Evolutionary conservation across 2,797 vertebrate genomes (phyloP).

Genomic region (Neoniphon sammara): DNA sequence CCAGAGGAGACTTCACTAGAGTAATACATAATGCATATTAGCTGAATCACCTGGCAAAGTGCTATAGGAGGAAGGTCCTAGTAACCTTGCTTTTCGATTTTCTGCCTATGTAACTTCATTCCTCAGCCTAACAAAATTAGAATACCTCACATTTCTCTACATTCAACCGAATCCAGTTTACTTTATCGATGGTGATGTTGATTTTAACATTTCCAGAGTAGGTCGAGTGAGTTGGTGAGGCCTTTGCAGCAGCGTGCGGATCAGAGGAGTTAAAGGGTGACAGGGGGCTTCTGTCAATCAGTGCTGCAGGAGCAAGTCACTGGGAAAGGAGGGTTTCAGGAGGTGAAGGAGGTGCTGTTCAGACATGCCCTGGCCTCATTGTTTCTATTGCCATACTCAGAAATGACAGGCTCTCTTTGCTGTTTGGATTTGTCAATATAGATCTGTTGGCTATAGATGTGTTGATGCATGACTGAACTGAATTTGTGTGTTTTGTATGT

Average conservation of each 20-base stretch:
- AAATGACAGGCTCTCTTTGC: slow-evolving; percentile 35
- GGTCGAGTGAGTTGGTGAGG: neutral
- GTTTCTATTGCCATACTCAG: slow-evolving; percentile 40
- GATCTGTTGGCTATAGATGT: slow-evolving; percentile 16
- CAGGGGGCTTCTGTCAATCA: slow-evolving; percentile 53
- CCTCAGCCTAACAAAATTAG: neutral
- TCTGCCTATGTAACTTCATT: slow-evolving; percentile 4
- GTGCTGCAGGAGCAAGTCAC: slow-evolving; percentile 19
- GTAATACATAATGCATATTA: neutral
- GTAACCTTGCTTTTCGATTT: slow-evolving; percentile 12
- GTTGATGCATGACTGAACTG: slow-evolving; percentile 7
- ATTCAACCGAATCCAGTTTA: neutral
- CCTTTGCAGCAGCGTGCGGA: neutral
- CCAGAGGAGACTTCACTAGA: slow-evolving; percentile 7
- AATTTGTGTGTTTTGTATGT: slow-evolving; percentile 3
- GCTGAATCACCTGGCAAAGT: neutral
- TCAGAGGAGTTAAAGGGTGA: slow-evolving; percentile 23
- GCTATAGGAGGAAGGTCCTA: neutral
- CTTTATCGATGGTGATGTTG: neutral
- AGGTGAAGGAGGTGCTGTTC: slow-evolving; percentile 35
- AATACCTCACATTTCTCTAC: neutral
- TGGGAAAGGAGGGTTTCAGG: slow-evolving; percentile 2
- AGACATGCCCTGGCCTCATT: slow-evolving; percentile 54
- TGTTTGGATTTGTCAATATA: slow-evolving; percentile 20
- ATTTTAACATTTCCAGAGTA: neutral